Base-by-base conservation (phyloP, 2,797 vertebrate genomes). In the Eleutherodactylus coqui region DNA sequence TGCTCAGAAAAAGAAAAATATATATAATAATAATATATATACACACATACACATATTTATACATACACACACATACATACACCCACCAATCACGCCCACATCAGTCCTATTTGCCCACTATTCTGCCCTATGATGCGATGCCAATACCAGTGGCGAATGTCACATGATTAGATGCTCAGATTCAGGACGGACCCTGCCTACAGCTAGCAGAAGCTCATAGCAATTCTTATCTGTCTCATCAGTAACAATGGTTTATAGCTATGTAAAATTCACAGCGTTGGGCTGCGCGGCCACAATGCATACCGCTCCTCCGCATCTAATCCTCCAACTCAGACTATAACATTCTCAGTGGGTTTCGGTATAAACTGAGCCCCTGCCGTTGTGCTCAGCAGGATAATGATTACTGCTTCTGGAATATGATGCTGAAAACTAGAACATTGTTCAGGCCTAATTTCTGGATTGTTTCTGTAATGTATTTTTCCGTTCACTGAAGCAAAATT, bases 331-430 rank as follows among this genome's bases (percentile, higher is more conserved):
- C 29, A 51, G 47, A 21, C 75, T 34, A 53, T 32, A 76, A 76
- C 75, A 24, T 34, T 76, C 75, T 51, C 47, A 51, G 75, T 51
- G 75, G 75, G 75, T 51, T 51, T 34, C 75, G 29, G 45, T 76
- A 76, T 76, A 76, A 76, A 76, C 45, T 29, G 47, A 53, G 75
- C 75, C 75, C 75, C 75, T 34, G 27, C 75, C 47, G 75, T 5
- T 34, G 75, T 13, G 75, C 75, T 53, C 75, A 2, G 75, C 29
- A 76, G 75, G 75, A 76, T 76, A 53, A 76, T 76, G 75, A 76
- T 76, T 51, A 76, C 75, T 34, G 27, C 47, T 36, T 29, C 47
- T 53, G 75, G 75, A 76, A 76, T 51, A 45, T 45, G 38, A 73
- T 41, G 70, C 70, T 73, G 70, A 73, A 73, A 73, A 34, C 16